Evolutionary conservation across 92 coral and sea anemone genomes (phyloP).

Genomic region (Phymanthus crucifer): DNA sequence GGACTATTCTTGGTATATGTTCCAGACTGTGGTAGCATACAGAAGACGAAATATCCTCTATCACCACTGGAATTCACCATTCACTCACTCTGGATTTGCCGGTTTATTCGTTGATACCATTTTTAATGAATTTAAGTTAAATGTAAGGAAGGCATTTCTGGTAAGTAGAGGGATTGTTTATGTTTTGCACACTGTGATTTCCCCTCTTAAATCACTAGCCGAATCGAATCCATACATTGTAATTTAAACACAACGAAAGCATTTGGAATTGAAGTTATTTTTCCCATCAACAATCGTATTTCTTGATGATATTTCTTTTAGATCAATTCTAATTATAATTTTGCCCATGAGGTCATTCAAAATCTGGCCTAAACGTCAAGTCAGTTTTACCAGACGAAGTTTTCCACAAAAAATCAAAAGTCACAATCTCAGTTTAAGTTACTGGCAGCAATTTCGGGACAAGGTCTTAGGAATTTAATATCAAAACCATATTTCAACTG

Average conservation of each 20-base stretch:
- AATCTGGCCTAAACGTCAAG: background rate
- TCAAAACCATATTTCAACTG: background rate
- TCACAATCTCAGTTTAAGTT: too few relatives aligned
- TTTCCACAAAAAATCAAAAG: background rate
- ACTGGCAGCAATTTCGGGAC: too few relatives aligned
- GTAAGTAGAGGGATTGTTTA: conserved; percentile 20
- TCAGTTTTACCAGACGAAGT: background rate
- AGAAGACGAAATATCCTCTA: conserved; percentile 13
- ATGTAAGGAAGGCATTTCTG: conserved; percentile 1
- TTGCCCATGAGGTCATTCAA: conserved; percentile 16
- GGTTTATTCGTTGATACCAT: background rate
- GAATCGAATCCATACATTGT: background rate
- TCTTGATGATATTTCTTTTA: background rate
- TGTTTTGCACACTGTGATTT: background rate
- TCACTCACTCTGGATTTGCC: conserved; percentile 31
- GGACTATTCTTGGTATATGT: background rate
- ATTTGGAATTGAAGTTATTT: background rate
- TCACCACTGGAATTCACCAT: background rate
- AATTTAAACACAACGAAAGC: background rate
- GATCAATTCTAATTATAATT: conserved; percentile 6
- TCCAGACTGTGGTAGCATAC: conserved; percentile 15
- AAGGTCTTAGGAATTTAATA: background rate
- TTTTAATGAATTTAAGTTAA: background rate
- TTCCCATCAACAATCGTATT: background rate
- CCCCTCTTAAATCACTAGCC: background rate